Percentiles rank a stretch among this genome's conserved stretches.
phyloP scores from a whole-genome alignment of 2,888 invertebrate genomes.

The Lasius fuliginosus region DNA sequence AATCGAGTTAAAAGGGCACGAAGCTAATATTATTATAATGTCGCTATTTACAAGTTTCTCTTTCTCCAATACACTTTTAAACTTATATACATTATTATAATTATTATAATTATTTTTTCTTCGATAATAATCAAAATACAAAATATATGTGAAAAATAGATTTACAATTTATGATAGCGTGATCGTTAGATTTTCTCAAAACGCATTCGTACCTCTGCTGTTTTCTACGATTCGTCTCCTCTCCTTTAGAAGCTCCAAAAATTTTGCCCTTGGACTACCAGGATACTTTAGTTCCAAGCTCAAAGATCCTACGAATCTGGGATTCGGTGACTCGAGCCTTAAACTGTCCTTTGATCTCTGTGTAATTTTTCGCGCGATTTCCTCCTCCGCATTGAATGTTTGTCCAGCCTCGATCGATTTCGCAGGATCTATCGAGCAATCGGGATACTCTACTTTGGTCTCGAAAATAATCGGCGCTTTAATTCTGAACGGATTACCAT shows the following conservation, averaged over 20 bases:
- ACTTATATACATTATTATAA: background rate
- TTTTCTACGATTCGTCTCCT: conserved; percentile 80
- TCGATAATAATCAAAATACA: conserved; percentile 33
- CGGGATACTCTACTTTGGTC: background rate
- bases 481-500: background rate
- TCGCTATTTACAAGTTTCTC: conserved; percentile 31
- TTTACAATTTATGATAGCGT: conserved; percentile 23
- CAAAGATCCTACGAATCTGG: conserved; percentile 18
- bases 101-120: background rate
- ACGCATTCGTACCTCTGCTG: conserved; percentile 72
- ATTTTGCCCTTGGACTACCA: conserved; percentile 80
- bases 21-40: conserved; percentile 27
- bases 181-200: conserved; percentile 41
- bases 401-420: background rate
- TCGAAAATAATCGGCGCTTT: conserved; percentile 2
- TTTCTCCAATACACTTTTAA: background rate
- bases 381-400: background rate
- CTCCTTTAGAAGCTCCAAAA: conserved; percentile 79
- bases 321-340: conserved; percentile 18
- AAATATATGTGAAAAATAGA: conserved; percentile 44
- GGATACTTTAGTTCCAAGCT: conserved; percentile 75
- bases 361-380: background rate
- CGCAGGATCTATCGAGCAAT: background rate
- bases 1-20: background rate
- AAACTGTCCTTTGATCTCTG: conserved; percentile 14